Conservation (phyloP, 1,140 invertebrate species). For the Hylyphantes graminicola region DNA sequence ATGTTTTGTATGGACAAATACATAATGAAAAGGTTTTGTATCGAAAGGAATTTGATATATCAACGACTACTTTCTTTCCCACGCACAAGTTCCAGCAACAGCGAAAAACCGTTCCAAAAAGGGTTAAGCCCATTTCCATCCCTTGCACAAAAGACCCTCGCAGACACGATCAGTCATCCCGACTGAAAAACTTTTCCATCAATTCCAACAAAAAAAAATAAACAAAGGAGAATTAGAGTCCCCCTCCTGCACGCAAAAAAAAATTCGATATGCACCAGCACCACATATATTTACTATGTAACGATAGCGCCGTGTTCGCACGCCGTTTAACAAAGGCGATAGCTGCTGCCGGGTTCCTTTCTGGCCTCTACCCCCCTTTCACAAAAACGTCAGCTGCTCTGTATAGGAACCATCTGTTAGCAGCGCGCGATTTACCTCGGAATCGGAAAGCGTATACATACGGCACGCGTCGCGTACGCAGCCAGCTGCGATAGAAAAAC, state of each 20-base stretch:
- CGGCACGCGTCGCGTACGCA: slow-evolving; percentile 25
- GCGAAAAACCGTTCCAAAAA: neutral
- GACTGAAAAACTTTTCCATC: neutral
- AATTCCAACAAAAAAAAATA: neutral
- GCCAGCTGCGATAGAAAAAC: slow-evolving; percentile 32
- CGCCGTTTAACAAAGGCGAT: slow-evolving; percentile 55
- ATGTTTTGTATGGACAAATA: too few species aligned
- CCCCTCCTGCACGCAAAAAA: slow-evolving; percentile 4
- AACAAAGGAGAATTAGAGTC: too few species aligned
- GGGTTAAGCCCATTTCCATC: neutral
- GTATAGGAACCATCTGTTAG: slow-evolving; percentile 47
- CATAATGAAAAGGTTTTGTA: too few species aligned
- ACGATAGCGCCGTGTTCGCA: slow-evolving; percentile 55
- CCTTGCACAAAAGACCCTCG: neutral
- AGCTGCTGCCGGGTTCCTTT: slow-evolving; percentile 32
- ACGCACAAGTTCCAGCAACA: neutral
- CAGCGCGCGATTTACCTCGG: slow-evolving; percentile 30
- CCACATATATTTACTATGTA: slow-evolving; percentile 55
- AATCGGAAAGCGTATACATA: slow-evolving; percentile 41
- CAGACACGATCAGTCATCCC: neutral
- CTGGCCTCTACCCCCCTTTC: neutral
- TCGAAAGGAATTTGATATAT: too few species aligned
- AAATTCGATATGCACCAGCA: slow-evolving; percentile 29
- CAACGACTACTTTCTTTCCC: too few species aligned
- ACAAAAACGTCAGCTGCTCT: slow-evolving; percentile 36